Evolutionary conservation across 64 coral and sea anemone species (phyloP), one percentile per base, ranked within the genome.

Genomic region (Dendrophyllia cribrosa): DNA sequence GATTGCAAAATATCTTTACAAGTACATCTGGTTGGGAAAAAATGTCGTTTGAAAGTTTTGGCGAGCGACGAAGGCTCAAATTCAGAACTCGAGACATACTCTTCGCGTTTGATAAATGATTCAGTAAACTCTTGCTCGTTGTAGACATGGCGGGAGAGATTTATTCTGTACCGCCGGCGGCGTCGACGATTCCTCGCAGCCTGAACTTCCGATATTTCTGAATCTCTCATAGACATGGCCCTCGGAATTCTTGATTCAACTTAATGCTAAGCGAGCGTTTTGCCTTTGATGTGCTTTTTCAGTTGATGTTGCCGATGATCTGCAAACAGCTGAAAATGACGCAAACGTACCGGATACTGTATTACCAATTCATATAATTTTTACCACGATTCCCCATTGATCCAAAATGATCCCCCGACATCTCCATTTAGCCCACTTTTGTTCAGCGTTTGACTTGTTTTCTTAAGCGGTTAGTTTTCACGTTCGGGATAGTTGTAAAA

Each of bases 81-180:
- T 21, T 87, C 74, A 47, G 64, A 76, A 10, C 58, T 21, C 23
- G 91, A 86, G 16, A 6, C 62, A 20, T 45, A 84, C 22, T 84
- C 80, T 3, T 93, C 59, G 15, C 51, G 73, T 4, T 79, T 73
- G 7, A 87, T 85, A 24, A 86, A 93, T 21, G 81, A 87, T 59
- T 75, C 44, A 3, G 83, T 86, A 60, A 93, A 93, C 17, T 93
- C 91, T 77, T 78, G 70, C 49, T 93, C 91, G 25, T 93, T 87
- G 72, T 62, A 93, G 9, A 87, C 91, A 77, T 75, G 83, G 15
- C 91, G 77, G 8, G 91, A 93, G 6, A 93, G 21, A 23, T 74
- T 87, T 6, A 93, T 93, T 13, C 61, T 66, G 60, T 84, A 84
- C 0, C 80, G 80, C 13, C 61, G 63, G 17, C 46, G 53, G 25